phyloP scores from a whole-genome alignment of 2,888 invertebrate genomes.

The Euplexia lucipara region DNA sequence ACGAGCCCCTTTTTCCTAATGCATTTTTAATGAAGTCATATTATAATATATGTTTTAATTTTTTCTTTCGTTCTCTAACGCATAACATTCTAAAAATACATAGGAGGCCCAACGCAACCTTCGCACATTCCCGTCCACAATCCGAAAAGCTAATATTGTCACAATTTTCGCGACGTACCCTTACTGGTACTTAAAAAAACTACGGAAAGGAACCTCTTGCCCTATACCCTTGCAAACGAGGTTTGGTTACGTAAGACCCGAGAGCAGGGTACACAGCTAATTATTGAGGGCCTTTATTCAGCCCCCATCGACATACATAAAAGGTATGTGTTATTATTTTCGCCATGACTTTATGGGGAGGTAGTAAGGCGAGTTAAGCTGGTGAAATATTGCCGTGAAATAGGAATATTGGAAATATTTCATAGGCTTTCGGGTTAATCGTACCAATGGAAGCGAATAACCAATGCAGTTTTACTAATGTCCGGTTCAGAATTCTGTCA shows the following conservation, averaged over 20 bases:
- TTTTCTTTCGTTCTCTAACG: too few species aligned
- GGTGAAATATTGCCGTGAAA: constrained; percentile 21
- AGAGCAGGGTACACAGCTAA: constrained; percentile 15
- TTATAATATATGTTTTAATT: too few species aligned
- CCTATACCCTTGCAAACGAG: constrained; percentile 23
- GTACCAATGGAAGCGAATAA: background rate
- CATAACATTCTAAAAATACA: constrained; percentile 12
- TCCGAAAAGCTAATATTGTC: constrained; percentile 47
- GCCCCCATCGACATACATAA: constrained; percentile 28
- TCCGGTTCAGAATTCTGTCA: background rate
- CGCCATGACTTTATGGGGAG: constrained; percentile 34
- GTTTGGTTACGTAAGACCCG: background rate
- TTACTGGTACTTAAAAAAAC: background rate
- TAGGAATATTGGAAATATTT: constrained; percentile 5
- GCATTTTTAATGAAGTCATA: too few species aligned
- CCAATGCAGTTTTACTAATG: constrained; percentile 12
- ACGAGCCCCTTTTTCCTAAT: too few species aligned
- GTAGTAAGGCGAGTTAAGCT: constrained; percentile 35
- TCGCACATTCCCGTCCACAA: constrained; percentile 15
- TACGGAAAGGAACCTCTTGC: too few species aligned
- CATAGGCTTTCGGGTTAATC: background rate
- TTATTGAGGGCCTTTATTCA: constrained; percentile 27
- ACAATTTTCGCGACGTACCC: constrained; percentile 18
- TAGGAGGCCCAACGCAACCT: background rate
- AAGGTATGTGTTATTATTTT: constrained; percentile 40